Percentiles rank a stretch among this genome's conserved stretches.
Evolutionary conservation across 1,140 invertebrate species (phyloP).

Genomic region (Sinonovacula constricta): DNA sequence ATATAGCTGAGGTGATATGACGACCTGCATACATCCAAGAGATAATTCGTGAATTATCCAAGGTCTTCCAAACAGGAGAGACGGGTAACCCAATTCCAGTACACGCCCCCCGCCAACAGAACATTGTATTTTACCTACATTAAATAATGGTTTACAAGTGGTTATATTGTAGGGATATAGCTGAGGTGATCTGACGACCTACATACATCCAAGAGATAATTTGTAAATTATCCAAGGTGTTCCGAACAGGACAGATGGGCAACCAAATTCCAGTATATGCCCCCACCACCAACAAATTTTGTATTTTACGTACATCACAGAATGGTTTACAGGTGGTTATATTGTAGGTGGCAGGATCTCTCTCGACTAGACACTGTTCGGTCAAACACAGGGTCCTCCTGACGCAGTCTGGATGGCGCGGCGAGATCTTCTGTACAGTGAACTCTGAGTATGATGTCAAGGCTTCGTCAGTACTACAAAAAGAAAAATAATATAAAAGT

Average conservation of each 20-base stretch:
- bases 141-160: constrained; percentile 91
- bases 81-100: too few species aligned
- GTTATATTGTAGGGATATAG: too few species aligned
- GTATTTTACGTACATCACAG: constrained; percentile 85
- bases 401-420: constrained; percentile 79
- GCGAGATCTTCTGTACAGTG: constrained; percentile 76
- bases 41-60: too few species aligned
- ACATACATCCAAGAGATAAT: too few species aligned
- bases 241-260: too few species aligned
- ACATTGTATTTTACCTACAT: constrained; percentile 82
- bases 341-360: constrained; percentile 97
- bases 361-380: constrained; percentile 96
- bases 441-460: constrained; percentile 78
- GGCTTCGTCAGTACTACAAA: constrained; percentile 76
- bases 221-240: too few species aligned
- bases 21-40: too few species aligned
- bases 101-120: too few species aligned
- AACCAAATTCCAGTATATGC: too few species aligned
- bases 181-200: too few species aligned
- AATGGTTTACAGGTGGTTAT: constrained; percentile 93
- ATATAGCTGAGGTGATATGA: too few species aligned
- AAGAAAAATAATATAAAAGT: constrained; percentile 3
- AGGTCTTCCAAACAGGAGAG: too few species aligned
- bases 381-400: constrained; percentile 95
- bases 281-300: background rate